phyloP scores from a whole-genome alignment of 2,888 invertebrate species.

The Halictus quadricinctus region DNA sequence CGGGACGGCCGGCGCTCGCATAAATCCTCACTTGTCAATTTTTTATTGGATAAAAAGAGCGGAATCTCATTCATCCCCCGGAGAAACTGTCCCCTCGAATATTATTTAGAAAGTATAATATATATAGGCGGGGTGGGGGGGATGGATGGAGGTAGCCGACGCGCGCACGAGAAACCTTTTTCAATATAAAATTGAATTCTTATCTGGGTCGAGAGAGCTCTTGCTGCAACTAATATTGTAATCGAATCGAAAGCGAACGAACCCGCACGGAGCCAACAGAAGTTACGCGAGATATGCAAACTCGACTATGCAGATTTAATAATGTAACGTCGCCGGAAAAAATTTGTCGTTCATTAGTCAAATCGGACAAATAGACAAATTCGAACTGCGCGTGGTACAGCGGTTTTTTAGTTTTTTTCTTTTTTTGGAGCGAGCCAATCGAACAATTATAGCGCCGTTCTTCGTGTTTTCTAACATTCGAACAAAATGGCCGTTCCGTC shows the following conservation, averaged over 20 bases:
- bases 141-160: neutral
- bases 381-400: neutral
- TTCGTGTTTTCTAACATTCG: neutral
- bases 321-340: neutral
- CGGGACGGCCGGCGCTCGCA: neutral
- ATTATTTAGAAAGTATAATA: slow-evolving; percentile 19
- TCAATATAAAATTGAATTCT: slow-evolving; percentile 12
- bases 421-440: too few relatives aligned
- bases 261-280: neutral
- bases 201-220: slow-evolving; percentile 12
- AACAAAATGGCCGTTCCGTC: too few relatives aligned
- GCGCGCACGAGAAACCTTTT: neutral
- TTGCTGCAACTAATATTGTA: slow-evolving; percentile 10
- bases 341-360: neutral
- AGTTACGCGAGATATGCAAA: slow-evolving; percentile 1
- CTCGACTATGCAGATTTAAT: slow-evolving; percentile 3
- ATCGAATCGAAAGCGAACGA: slow-evolving; percentile 26
- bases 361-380: neutral
- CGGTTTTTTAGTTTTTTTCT: neutral
- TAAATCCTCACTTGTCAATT: slow-evolving; percentile 1
- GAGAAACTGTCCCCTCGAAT: slow-evolving; percentile 1
- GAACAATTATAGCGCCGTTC: neutral
- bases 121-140: neutral
- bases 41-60: neutral
- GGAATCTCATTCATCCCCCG: neutral